Conservation (phyloP, 2,888 invertebrate species). For the Macropis europaea region DNA sequence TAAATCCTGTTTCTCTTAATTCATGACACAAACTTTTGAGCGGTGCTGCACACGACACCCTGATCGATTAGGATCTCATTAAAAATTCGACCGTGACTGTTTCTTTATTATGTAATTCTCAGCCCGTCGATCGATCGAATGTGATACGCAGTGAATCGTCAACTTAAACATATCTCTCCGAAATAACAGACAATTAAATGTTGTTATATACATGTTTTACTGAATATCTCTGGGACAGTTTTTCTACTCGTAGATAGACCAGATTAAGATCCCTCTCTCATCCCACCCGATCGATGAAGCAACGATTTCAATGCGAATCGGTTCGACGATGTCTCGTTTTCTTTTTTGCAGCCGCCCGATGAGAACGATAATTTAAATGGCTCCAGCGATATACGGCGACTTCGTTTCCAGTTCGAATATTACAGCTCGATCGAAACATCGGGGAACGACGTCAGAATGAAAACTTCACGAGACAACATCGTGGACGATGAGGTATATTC, state of each 20-base stretch:
- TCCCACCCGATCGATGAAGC: not conserved
- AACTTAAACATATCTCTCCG: slow-evolving; percentile 47
- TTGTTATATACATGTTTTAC: slow-evolving; percentile 47
- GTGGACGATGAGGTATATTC: slow-evolving; percentile 31
- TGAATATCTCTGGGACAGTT: slow-evolving; percentile 28
- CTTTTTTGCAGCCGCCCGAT: not conserved
- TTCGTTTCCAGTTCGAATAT: not conserved
- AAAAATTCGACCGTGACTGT: no score
- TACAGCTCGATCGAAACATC: not conserved
- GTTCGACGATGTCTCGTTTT: not conserved
- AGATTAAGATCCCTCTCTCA: not conserved
- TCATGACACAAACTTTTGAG: no score
- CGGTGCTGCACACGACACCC: no score
- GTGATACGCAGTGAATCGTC: slow-evolving; percentile 49
- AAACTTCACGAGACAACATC: not conserved
- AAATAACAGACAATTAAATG: slow-evolving; percentile 47
- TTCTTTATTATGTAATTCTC: no score
- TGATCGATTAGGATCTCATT: no score
- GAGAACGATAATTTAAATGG: slow-evolving; percentile 6
- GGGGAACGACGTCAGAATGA: not conserved
- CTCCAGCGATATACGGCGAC: not conserved
- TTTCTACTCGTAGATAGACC: slow-evolving; percentile 7
- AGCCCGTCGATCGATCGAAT: slow-evolving; percentile 19
- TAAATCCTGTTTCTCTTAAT: no score
- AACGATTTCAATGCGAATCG: not conserved